phyloP scores from a whole-genome alignment of 1,140 invertebrate species.

The Bilobella aurantiaca region DNA sequence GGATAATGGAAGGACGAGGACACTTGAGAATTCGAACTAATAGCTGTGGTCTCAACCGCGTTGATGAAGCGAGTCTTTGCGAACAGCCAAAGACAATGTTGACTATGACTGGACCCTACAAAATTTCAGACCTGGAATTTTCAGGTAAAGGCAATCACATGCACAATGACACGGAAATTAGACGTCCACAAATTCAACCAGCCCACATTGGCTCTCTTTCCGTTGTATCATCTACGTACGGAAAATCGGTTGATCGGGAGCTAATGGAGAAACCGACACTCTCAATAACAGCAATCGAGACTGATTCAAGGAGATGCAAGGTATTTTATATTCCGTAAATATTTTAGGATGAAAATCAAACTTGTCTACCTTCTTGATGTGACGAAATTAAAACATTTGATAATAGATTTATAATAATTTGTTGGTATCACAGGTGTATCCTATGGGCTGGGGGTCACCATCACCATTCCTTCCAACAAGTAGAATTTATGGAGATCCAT shows the following conservation, averaged over 20 bases:
- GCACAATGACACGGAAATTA: no score
- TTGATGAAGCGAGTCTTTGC: conserved; percentile 6
- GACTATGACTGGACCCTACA: conserved; percentile 15
- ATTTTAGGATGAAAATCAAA: no score
- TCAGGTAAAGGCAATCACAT: no score
- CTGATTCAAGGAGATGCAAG: conserved; percentile 7
- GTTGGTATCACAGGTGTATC: neutral
- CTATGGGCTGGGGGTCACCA: conserved; percentile 15
- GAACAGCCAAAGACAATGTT: conserved; percentile 17
- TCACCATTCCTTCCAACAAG: conserved; percentile 21
- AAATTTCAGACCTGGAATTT: neutral
- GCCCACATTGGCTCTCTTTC: neutral
- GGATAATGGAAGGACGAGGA: no score
- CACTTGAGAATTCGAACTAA: no score
- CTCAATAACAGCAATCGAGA: conserved; percentile 15
- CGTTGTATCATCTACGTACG: neutral
- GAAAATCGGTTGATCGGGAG: neutral
- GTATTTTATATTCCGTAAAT: no score
- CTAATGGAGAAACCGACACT: conserved; percentile 6
- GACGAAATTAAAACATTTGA: neutral
- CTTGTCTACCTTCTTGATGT: neutral
- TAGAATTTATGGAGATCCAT: conserved; percentile 24
- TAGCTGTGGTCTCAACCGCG: no score
- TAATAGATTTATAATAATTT: neutral
- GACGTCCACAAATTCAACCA: neutral